Base-by-base conservation (phyloP, 2,113 vertebrate genomes). In the Peromyscus leucopus region DNA sequence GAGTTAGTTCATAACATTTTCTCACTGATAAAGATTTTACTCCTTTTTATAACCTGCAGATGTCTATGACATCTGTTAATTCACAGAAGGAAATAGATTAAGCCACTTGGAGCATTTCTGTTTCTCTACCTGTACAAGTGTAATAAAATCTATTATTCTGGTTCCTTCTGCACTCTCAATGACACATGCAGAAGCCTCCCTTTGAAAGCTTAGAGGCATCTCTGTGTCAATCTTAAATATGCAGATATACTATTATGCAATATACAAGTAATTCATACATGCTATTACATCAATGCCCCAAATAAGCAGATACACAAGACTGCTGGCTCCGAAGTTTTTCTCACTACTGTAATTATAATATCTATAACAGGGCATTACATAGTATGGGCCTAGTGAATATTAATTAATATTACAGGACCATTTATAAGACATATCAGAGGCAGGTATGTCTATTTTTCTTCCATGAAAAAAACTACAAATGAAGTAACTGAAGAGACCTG, bases 321-420 rank as follows among this genome's bases (percentile, higher is more conserved):
- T 61, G n/a, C 26, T 67, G 61, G 33, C 61, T 78, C 42, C 42
- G 80, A 59, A 72, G 36, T 36, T 65, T 89, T 93, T 65, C n/a
- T 95, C 72, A 75, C 79, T 72, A 24, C 15, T 59, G 12, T 17
- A 65, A 7, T 75, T 88, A 39, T 59, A 72, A n/a, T 57, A 89
- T 4, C 51, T 82, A 1, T 15, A 55, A 79, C 11, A 93, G 31
- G 65, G 51, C 2, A 28, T 65, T 71, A 48, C 12, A 46, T 1
- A 75, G 65, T 4, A 93, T 61, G 21, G 22, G 8, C 42, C 92
- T 87, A 92, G 39, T 63, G 75, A 92, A 36, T 79, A 87, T 59
- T 33, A 95, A 55, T 71, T 84, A 95, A 90, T 78, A 89, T 59
- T 51, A 96, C n/a, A 26, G 74, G 31, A 71, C 2, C 63, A 96